phyloP scores from a whole-genome alignment of 2,797 vertebrate genomes.

The Rhinella marina region DNA sequence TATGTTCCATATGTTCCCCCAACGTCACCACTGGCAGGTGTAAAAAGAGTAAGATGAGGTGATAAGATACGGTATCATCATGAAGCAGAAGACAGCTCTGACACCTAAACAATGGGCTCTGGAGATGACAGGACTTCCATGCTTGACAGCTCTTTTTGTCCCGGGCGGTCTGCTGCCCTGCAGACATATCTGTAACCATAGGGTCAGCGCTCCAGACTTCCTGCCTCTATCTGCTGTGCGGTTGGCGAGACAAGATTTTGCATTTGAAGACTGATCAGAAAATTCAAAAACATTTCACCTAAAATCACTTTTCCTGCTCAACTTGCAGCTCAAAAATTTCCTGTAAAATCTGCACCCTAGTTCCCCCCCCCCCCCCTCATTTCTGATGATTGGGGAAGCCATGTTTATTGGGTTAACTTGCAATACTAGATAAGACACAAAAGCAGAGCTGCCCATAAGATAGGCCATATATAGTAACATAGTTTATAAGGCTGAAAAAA shows the following conservation, averaged over 20 bases:
- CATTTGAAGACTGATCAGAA: neutral
- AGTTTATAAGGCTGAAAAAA: too few species aligned
- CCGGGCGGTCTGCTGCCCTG: neutral
- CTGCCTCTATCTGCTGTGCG: neutral
- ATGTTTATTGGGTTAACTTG: neutral
- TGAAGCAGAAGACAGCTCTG: neutral
- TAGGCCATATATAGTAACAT: neutral
- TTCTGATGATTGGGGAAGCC: neutral
- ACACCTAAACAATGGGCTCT: neutral
- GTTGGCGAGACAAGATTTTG: neutral
- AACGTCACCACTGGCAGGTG: neutral
- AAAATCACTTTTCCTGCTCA: neutral
- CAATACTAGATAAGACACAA: neutral
- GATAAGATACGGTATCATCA: neutral
- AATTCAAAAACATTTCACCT: neutral
- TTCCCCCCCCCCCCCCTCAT: too few species aligned
- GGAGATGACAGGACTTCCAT: neutral
- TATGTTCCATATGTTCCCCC: neutral
- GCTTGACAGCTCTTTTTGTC: neutral
- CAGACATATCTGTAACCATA: neutral
- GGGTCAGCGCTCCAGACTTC: constrained; percentile 17
- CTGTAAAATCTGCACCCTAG: neutral
- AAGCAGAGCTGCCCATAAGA: neutral
- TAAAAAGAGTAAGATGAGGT: neutral
- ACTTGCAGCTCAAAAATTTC: neutral